Conservation (phyloP, 2,888 invertebrate species). For the Eubasilissa splendida region DNA sequence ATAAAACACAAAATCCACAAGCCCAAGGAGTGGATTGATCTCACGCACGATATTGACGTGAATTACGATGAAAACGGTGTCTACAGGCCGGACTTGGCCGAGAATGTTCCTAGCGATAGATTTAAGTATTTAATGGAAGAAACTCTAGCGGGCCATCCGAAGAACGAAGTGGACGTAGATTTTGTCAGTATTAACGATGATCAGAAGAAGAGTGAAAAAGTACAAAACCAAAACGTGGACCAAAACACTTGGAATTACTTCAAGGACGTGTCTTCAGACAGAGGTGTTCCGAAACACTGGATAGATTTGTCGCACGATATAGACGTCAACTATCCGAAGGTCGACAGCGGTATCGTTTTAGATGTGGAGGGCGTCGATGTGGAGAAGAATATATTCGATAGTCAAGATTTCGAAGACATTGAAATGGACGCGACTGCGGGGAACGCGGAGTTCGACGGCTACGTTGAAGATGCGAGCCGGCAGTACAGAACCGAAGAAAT, state of each 20-base stretch:
- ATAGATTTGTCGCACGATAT: constrained; percentile 67
- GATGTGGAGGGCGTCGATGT: constrained; percentile 55
- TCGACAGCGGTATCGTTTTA: constrained; percentile 48
- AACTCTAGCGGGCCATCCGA: constrained; percentile 7
- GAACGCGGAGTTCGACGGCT: constrained; percentile 7
- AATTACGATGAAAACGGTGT: constrained; percentile 61
- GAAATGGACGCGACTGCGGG: constrained; percentile 12
- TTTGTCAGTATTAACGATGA: constrained; percentile 21
- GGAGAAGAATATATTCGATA: constrained; percentile 52
- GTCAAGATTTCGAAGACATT: constrained; percentile 44
- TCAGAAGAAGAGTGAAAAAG: constrained; percentile 12
- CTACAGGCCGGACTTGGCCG: constrained; percentile 18
- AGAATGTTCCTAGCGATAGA: constrained; percentile 13
- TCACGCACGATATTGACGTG: constrained; percentile 67
- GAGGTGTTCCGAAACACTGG: constrained; percentile 60
- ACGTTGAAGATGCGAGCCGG: constrained; percentile 4
- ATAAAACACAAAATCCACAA: neutral
- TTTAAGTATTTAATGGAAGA: constrained; percentile 32
- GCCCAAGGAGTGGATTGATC: constrained; percentile 62
- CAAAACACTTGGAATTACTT: constrained; percentile 54
- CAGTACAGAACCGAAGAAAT: neutral
- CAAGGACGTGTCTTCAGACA: constrained; percentile 23
- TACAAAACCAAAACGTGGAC: constrained; percentile 25
- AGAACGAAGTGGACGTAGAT: constrained; percentile 33
- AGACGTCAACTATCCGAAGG: constrained; percentile 64